Evolutionary conservation across 2,888 invertebrate species (phyloP).

Genomic region (Mystacides longicornis): DNA sequence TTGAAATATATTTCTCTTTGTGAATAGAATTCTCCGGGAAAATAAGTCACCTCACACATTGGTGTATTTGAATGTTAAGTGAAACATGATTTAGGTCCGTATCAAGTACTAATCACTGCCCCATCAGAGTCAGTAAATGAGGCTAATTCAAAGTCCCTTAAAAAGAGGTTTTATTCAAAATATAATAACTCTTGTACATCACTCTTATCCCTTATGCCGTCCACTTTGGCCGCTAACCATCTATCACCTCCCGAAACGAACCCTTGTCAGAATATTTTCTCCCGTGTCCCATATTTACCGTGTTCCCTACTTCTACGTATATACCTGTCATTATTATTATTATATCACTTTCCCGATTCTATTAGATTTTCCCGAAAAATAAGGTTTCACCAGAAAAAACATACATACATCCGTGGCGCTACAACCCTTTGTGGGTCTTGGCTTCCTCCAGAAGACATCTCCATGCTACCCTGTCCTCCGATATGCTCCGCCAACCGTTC

Average conservation of each 20-base stretch:
- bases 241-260: not conserved
- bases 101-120: no score
- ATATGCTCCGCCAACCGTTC: no score
- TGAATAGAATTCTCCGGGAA: not conserved
- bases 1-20: not conserved
- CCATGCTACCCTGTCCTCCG: no score
- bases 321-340: no score
- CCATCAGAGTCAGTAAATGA: not conserved
- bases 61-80: no score
- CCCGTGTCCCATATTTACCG: not conserved
- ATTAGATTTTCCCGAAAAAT: no score
- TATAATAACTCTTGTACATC: conserved; percentile 1
- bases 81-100: no score
- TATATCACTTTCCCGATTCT: no score
- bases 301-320: not conserved
- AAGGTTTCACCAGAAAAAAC: no score
- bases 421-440: no score
- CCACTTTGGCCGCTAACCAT: not conserved
- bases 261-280: not conserved
- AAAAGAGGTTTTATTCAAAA: not conserved
- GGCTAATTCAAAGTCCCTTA: not conserved
- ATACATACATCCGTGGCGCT: no score
- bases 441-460: no score
- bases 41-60: not conserved
- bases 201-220: not conserved